A percentile compares a stretch with the other conserved stretches of the same genome.
These are phyloP conservation scores for Fulmarus glacialis DNA, from an alignment of 2,113 vertebrate genomes.

Conservation along the genomic window DNA sequence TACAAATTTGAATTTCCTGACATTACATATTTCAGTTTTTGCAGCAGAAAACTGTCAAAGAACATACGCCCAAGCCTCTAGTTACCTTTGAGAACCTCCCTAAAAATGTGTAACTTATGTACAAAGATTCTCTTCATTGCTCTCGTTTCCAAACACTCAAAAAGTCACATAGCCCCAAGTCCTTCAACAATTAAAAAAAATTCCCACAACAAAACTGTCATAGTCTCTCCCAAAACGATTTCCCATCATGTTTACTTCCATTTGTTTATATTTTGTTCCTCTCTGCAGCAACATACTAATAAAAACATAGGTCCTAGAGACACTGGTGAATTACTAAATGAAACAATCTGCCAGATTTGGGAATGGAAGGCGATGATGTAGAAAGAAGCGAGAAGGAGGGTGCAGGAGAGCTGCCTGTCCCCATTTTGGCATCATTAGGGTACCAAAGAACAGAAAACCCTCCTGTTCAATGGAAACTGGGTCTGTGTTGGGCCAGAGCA, in stretches of 20 bases:
- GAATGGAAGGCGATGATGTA: neutral
- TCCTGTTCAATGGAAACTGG: neutral
- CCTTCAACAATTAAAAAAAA: neutral
- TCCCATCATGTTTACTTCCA: neutral
- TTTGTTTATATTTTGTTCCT: neutral
- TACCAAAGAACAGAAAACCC: neutral
- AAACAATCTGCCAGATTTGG: neutral
- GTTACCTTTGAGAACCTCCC: neutral
- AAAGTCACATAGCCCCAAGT: neutral
- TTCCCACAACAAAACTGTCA: neutral
- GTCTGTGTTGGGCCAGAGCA: neutral
- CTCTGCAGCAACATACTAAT: neutral
- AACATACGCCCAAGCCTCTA: neutral
- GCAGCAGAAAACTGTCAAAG: neutral
- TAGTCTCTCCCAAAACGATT: neutral
- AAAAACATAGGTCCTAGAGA: neutral
- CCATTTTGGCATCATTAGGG: neutral
- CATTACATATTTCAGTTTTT: neutral
- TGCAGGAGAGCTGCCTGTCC: neutral
- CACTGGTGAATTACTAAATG: neutral
- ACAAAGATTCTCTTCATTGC: neutral
- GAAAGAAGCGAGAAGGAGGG: neutral
- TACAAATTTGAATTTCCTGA: neutral
- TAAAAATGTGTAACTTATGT: neutral
- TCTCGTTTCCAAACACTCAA: neutral